Evolutionary conservation across 1,140 invertebrate genomes (phyloP).

Genomic region (Zaprionus kolodkinae): DNA sequence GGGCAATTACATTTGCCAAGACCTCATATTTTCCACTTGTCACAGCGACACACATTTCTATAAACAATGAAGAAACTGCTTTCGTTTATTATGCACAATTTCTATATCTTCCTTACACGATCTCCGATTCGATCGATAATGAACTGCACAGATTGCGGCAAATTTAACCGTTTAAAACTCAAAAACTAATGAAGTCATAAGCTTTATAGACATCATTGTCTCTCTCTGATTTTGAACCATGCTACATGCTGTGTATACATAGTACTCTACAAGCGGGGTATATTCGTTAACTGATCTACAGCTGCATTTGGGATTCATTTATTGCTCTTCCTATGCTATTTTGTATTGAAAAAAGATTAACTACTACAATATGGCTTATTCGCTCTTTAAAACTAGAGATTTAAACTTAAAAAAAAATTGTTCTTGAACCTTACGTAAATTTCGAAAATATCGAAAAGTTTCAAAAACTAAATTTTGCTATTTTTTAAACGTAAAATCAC

Average conservation of each 20-base stretch:
- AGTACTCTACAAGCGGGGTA: neutral
- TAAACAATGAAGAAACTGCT: neutral
- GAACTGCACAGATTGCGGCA: neutral
- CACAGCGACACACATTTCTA: neutral
- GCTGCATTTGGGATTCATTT: neutral
- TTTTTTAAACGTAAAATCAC: no score
- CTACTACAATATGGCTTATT: no score
- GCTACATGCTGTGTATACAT: neutral
- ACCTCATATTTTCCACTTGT: constrained; percentile 17
- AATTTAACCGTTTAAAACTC: constrained; percentile 16
- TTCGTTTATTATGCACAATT: neutral
- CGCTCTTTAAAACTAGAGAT: no score
- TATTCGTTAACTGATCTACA: neutral
- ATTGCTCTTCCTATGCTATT: neutral
- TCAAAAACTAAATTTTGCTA: no score
- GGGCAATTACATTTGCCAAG: constrained; percentile 1
- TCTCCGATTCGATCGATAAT: constrained; percentile 14
- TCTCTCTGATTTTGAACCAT: constrained; percentile 5
- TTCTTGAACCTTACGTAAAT: no score
- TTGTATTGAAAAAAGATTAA: no score
- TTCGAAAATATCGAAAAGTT: no score
- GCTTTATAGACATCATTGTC: constrained; percentile 15
- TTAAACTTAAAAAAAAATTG: no score
- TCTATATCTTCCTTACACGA: neutral
- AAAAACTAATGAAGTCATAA: constrained; percentile 35